Conservation (phyloP, 2,797 vertebrate species). For the Botia kubotai region DNA sequence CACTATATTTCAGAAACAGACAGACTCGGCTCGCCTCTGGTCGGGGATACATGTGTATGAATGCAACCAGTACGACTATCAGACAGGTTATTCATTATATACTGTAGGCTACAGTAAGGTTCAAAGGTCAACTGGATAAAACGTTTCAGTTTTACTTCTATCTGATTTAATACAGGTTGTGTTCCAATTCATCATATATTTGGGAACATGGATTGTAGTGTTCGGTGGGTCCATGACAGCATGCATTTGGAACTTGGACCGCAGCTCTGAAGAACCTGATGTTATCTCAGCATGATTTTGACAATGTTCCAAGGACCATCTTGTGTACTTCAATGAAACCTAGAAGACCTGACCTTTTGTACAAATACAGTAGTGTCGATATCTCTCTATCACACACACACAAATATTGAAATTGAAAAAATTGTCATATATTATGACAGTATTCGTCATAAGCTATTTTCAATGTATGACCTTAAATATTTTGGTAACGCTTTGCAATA, state of each 20-base stretch:
- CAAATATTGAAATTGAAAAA: too few relatives aligned
- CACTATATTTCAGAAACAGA: not conserved
- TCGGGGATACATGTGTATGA: not conserved
- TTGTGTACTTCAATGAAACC: not conserved
- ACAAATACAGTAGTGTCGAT: too few relatives aligned
- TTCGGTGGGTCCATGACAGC: not conserved
- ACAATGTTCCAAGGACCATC: conserved; percentile 38
- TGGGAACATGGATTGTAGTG: too few relatives aligned
- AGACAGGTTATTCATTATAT: not conserved
- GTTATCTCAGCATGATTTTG: conserved; percentile 76
- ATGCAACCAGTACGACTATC: not conserved
- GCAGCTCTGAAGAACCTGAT: not conserved
- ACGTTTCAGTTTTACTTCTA: not conserved
- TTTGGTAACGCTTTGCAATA: too few relatives aligned
- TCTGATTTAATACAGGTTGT: too few relatives aligned
- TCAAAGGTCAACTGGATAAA: not conserved
- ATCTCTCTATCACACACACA: too few relatives aligned
- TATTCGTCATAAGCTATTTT: too few relatives aligned
- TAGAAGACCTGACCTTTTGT: too few relatives aligned
- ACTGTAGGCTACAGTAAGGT: not conserved
- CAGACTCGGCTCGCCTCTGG: not conserved
- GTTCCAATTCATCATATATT: too few relatives aligned
- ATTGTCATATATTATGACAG: too few relatives aligned
- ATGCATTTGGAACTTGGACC: not conserved
- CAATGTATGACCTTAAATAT: too few relatives aligned